Percentiles rank a stretch among this genome's conserved stretches.
These are phyloP conservation scores for Zeuzera pyrina DNA, from an alignment of 2,888 invertebrate genomes.

Conservation along the genomic window DNA sequence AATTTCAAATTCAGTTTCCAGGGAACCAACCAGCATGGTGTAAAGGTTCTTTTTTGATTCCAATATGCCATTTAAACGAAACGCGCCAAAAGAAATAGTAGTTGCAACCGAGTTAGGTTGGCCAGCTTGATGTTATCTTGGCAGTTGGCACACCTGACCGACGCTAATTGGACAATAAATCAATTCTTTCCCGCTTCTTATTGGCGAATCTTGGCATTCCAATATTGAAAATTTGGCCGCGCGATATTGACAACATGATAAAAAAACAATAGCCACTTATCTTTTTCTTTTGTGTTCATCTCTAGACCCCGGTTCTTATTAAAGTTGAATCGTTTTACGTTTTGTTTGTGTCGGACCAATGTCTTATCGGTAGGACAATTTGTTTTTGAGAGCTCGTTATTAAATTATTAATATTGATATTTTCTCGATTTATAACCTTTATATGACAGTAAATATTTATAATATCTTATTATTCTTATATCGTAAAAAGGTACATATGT, in stretches of 20 bases:
- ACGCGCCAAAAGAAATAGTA: constrained; percentile 67
- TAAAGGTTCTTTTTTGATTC: constrained; percentile 70
- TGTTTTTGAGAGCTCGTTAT: constrained; percentile 65
- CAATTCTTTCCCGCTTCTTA: constrained; percentile 73
- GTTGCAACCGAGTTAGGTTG: constrained; percentile 64
- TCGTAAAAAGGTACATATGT: too few species aligned
- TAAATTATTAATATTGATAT: constrained; percentile 63
- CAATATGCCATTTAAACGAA: too few species aligned
- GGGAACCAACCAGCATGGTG: constrained; percentile 58
- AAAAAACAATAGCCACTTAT: constrained; percentile 69
- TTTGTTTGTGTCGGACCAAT: constrained; percentile 46
- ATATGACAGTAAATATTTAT: too few species aligned
- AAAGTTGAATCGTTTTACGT: constrained; percentile 56
- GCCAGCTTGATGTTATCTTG: constrained; percentile 70
- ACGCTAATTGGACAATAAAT: constrained; percentile 75
- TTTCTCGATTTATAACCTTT: too few species aligned
- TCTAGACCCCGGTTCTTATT: constrained; percentile 65
- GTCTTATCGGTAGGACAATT: constrained; percentile 69
- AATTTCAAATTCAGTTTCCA: constrained; percentile 65
- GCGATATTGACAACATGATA: constrained; percentile 73
- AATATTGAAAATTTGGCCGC: constrained; percentile 74
- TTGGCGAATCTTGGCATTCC: constrained; percentile 72
- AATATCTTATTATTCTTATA: too few species aligned
- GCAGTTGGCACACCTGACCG: constrained; percentile 74
- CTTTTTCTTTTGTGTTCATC: constrained; percentile 72